Evolutionary conservation across 2,113 vertebrate genomes (phyloP), one percentile per base, ranked within the genome.

Genomic region (Callopanchax toddi): DNA sequence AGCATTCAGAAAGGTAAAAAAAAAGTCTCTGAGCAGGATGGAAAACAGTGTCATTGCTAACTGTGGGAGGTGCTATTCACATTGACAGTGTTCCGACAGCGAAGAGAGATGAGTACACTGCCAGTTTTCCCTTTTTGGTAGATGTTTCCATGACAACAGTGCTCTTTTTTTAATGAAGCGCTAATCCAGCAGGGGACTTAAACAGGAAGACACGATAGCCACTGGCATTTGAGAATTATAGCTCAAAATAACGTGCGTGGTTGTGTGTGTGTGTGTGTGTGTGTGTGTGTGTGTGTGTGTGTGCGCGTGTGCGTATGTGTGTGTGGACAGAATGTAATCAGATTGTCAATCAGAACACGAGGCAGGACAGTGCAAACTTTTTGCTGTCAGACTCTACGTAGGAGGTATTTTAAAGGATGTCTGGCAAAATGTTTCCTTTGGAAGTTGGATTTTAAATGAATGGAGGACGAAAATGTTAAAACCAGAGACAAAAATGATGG

Each of bases 101-200:
- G 67, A 56, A 29, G 60, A 71, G 50, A 66, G 56, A 83, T 37
- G 43, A 74, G 49, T 49, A 46, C 42, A 45, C 67, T 63, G 50
- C 66, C 61, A 45, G 45, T 80, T 80, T 61, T 71, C 44, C 71
- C 65, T 77, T 60, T 78, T 45, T 76, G 60, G 44, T 66, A 37
- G 58, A 65, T n/a, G 74, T 89, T 86, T 78, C 85, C 73, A 82
- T 85, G 69, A 78, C 51, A 83, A 87, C 57, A 50, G 29, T 49
- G 71, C 50, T 76, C 54, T 67, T 23, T 74, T 74, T 78, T 79
- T 84, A 76, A 86, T 80, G 67, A 83, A 77, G 78, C 54, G 36
- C 18, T 61, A 83, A 81, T 87, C 79, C 79, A 77, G 58, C 74
- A 71, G 73, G 61, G 62, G 53, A 74, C 74, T 55, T 54, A 74